phyloP scores from a whole-genome alignment of 2,113 vertebrate genomes.

The Hassar affinis region DNA sequence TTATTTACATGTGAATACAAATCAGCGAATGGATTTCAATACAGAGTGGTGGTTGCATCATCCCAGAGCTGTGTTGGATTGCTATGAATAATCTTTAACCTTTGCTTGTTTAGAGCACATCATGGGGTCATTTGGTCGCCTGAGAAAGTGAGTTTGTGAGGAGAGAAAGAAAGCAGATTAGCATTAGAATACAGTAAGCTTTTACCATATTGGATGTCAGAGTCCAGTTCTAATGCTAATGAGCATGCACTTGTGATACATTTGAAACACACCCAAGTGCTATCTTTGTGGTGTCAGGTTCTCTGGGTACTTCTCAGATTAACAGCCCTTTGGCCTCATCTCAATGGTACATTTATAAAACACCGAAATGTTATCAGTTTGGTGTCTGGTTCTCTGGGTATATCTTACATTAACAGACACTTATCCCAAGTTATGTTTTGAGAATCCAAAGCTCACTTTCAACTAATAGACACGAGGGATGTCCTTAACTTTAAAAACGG shows the following conservation, averaged over 20 bases:
- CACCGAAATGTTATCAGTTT: neutral
- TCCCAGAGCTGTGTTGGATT: too few species aligned
- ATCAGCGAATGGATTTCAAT: too few species aligned
- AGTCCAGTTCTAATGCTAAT: conserved; percentile 6
- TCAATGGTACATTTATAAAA: neutral
- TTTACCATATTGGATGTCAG: neutral
- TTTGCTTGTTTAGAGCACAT: neutral
- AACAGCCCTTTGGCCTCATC: too few species aligned
- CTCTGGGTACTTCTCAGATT: neutral
- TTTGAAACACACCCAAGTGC: neutral
- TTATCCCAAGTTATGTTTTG: neutral
- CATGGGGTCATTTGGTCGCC: neutral
- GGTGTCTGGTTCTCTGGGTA: conserved; percentile 10
- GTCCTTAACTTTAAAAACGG: neutral
- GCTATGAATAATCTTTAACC: too few species aligned
- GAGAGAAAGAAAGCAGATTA: neutral
- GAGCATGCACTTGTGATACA: neutral
- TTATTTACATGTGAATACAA: too few species aligned
- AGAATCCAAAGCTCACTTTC: neutral
- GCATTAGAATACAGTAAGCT: neutral
- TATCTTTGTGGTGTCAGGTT: conserved; percentile 21
- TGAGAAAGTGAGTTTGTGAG: conserved; percentile 7
- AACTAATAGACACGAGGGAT: neutral
- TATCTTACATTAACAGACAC: neutral
- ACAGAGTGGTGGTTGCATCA: too few species aligned